These are phyloP conservation scores for Junonia oenone DNA, from an alignment of 2,888 invertebrate species.

Conservation along the genomic window DNA sequence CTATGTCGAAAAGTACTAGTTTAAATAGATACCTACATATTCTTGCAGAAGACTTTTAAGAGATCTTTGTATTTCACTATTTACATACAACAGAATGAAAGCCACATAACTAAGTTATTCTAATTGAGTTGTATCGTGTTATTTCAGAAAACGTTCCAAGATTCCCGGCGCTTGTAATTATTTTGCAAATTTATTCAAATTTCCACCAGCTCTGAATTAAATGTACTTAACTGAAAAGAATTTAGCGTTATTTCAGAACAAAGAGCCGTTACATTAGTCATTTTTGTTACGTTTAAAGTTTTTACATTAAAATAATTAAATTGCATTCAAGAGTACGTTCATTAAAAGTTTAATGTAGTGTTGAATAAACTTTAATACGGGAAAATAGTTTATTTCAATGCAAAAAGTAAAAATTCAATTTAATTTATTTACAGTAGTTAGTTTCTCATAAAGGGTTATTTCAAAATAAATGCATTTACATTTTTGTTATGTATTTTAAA, in stretches of 20 bases:
- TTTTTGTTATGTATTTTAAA: too few relatives aligned
- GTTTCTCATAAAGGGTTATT: too few relatives aligned
- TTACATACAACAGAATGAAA: neutral
- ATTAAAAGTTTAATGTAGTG: too few relatives aligned
- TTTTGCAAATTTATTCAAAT: conserved; percentile 25
- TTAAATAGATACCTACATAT: too few relatives aligned
- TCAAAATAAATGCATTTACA: too few relatives aligned
- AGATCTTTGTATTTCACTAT: neutral
- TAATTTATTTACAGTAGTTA: too few relatives aligned
- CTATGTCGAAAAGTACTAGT: too few relatives aligned
- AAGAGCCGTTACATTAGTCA: neutral
- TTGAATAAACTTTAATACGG: too few relatives aligned
- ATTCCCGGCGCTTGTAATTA: conserved; percentile 1
- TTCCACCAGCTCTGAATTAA: conserved; percentile 10
- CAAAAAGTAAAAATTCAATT: too few relatives aligned
- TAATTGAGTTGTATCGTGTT: conserved; percentile 11
- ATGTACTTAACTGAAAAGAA: neutral
- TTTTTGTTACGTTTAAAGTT: neutral
- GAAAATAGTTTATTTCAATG: too few relatives aligned
- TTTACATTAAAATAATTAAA: neutral
- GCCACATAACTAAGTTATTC: neutral
- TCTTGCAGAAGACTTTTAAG: too few relatives aligned
- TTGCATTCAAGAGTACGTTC: neutral
- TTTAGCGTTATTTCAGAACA: neutral
- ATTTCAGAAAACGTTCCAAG: conserved; percentile 7